A percentile compares a stretch with the other conserved stretches of the same genome.
phyloP scores from a whole-genome alignment of 1,140 invertebrate species.

The Leptinotarsa defecta region DNA sequence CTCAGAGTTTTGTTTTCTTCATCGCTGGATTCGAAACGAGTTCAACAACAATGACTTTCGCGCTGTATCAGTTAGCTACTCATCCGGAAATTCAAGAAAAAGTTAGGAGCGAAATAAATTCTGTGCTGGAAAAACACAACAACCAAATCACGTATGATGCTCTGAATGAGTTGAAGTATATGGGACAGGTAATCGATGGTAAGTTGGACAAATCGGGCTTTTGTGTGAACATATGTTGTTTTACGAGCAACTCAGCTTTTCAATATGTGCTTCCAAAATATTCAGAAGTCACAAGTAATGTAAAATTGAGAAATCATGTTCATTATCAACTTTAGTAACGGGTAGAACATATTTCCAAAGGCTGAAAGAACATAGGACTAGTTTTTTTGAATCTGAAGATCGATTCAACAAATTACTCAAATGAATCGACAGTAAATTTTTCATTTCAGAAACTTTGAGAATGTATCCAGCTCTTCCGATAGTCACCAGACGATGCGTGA shows the following conservation, averaged over 20 bases:
- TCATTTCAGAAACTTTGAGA: constrained; percentile 61
- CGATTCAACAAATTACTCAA: too few species aligned
- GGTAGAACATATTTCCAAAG: too few species aligned
- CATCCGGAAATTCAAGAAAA: constrained; percentile 59
- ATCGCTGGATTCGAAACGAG: constrained; percentile 62
- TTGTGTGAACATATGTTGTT: neutral
- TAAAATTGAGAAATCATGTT: too few species aligned
- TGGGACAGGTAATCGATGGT: constrained; percentile 55
- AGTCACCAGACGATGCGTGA: constrained; percentile 59
- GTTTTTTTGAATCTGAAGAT: too few species aligned
- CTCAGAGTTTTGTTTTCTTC: constrained; percentile 58
- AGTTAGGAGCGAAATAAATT: constrained; percentile 57
- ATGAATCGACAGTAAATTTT: neutral
- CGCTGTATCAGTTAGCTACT: constrained; percentile 58
- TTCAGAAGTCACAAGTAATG: too few species aligned
- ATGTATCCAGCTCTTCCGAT: constrained; percentile 59
- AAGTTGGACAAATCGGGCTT: constrained; percentile 9
- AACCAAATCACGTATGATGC: constrained; percentile 62
- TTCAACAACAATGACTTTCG: constrained; percentile 57
- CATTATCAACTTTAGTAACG: too few species aligned
- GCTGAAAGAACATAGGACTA: too few species aligned
- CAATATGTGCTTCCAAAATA: neutral
- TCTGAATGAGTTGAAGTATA: constrained; percentile 61
- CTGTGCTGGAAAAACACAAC: constrained; percentile 56
- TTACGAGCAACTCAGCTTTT: neutral